Base-by-base conservation (phyloP, 1,140 invertebrate species). In the Zophobas morio region DNA sequence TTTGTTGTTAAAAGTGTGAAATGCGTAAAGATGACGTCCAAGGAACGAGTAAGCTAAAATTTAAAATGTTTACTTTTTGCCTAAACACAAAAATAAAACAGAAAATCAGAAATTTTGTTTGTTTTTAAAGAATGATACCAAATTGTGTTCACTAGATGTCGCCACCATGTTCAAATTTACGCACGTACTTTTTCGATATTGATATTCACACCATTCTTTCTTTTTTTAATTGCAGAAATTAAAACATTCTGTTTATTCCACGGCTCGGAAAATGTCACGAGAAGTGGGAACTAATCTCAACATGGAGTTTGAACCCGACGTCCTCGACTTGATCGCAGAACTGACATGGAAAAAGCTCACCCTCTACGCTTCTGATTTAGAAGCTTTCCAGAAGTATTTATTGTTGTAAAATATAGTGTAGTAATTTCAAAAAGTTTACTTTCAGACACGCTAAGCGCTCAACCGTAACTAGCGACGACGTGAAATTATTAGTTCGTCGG, bases 351-450 rank as follows among this genome's bases (percentile, higher is more conserved):
- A 87, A 82, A 89, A 89, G 83, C 66, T 90, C 33, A 72, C 78
- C 40, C 70, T 88, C 1, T 89, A 88, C 79, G 87, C 82, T n/a
- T 51, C 84, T 5, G 89, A 90, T 84, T 86, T 90, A 75, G 89
- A 90, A 84, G 86, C 86, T 35, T 90, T 90, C 85, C 87, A 88
- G 4, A 90, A 89, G 89, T 90, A 85, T 8, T 39, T n/a, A n/a
- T n/a, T n/a, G n/a, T n/a, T n/a, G n/a, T n/a, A n/a, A n/a, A n/a
- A n/a, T n/a, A n/a, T n/a, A n/a, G n/a, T n/a, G 75, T 76, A 56
- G 33, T 74, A 42, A 8, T 2, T 51, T n/a, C 2, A 2, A 8
- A 51, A 51, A 51, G 1, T 51, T 51, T 51, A 46, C 37, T 85
- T 86, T 74, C 74, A 90, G 89, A 76, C 89, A 90, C 79, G 89